Evolutionary conservation across 2,888 invertebrate species (phyloP).

Genomic region (Axea sp.): DNA sequence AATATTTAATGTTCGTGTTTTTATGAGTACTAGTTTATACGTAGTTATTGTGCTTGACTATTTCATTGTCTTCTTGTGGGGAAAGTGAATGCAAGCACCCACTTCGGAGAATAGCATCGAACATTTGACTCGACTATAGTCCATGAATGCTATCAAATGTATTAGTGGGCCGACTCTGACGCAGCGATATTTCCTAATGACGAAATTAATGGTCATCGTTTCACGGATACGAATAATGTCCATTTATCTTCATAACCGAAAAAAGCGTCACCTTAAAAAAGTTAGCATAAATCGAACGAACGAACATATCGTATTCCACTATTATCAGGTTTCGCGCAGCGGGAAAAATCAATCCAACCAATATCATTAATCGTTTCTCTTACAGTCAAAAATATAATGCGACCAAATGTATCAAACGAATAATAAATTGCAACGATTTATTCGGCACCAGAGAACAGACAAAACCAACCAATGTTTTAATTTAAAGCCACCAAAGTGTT

Average conservation of each 20-base stretch:
- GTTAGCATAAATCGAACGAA: neutral
- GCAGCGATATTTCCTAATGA: slow-evolving; percentile 29
- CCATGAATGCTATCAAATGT: slow-evolving; percentile 14
- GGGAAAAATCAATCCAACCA: slow-evolving; percentile 25
- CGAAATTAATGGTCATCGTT: slow-evolving; percentile 30
- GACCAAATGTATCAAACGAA: neutral
- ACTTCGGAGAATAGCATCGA: slow-evolving; percentile 5
- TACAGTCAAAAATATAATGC: slow-evolving; percentile 6
- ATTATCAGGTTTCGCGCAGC: neutral
- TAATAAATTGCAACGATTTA: slow-evolving; percentile 23
- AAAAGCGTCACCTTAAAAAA: slow-evolving; percentile 16
- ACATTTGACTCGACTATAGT: slow-evolving; percentile 11
- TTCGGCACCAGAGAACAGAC: no score
- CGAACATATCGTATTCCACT: neutral
- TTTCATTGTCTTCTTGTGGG: neutral
- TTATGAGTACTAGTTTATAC: neutral
- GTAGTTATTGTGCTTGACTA: slow-evolving; percentile 5
- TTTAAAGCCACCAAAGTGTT: no score
- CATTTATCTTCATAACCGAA: slow-evolving; percentile 33
- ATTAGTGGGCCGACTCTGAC: slow-evolving; percentile 10
- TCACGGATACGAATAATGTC: slow-evolving; percentile 16
- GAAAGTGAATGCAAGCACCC: slow-evolving; percentile 10
- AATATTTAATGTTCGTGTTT: no score
- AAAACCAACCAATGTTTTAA: no score
- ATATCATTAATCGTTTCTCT: slow-evolving; percentile 10